Conservation (phyloP, 2,888 invertebrate genomes). For the Callyntrura sp. region DNA sequence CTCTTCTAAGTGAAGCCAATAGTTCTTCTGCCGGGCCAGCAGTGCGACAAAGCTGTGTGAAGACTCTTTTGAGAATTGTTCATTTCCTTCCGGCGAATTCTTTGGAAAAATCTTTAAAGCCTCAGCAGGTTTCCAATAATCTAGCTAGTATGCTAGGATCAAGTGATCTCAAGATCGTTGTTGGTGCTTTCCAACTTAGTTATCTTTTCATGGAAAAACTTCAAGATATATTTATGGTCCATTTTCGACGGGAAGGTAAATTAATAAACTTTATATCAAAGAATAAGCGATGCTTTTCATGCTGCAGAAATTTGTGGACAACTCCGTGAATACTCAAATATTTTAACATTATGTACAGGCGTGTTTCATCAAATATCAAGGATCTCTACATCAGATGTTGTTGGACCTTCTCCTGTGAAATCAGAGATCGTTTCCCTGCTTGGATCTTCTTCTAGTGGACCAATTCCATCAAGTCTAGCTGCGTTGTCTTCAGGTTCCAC, state of each 20-base stretch:
- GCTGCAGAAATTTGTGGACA: too few species aligned
- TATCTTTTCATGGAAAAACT: constrained; percentile 98
- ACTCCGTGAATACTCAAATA: too few species aligned
- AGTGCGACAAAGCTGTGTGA: constrained; percentile 98
- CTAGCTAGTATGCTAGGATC: constrained; percentile 99
- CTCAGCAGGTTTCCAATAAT: constrained; percentile 96
- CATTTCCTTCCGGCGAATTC: constrained; percentile 96
- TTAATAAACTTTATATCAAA: too few species aligned
- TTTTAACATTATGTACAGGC: too few species aligned
- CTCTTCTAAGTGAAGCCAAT: constrained; percentile 98
- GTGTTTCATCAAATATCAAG: constrained; percentile 84
- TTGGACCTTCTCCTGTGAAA: constrained; percentile 83
- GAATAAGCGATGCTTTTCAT: too few species aligned
- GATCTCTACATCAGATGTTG: constrained; percentile 83
- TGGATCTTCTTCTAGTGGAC: constrained; percentile 75
- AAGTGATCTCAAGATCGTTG: constrained; percentile 97
- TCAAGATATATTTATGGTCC: constrained; percentile 97
- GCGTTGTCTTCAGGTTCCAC: constrained; percentile 55
- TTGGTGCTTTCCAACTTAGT: constrained; percentile 98
- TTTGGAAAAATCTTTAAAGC: constrained; percentile 89
- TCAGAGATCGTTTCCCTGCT: constrained; percentile 82
- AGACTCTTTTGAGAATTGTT: constrained; percentile 98
- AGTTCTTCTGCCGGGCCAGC: constrained; percentile 99
- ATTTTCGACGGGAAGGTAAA: constrained; percentile 98
- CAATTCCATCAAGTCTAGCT: constrained; percentile 57